A percentile compares a stretch with the other conserved stretches of the same genome.
Evolutionary conservation across 2,113 vertebrate species (phyloP).

Genomic region (Chaetura pelagica): DNA sequence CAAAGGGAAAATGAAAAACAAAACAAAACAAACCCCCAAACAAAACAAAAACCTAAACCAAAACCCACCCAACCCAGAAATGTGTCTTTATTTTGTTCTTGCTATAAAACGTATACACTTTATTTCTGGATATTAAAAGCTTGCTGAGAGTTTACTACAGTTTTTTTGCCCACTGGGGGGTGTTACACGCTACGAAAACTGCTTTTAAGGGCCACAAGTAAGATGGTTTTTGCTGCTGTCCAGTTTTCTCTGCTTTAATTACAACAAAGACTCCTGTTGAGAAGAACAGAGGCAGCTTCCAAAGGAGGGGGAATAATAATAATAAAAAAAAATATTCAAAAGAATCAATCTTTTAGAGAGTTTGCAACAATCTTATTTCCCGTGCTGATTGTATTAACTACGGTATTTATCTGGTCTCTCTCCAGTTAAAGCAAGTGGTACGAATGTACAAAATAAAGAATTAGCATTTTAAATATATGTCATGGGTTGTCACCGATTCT

Average conservation of each 20-base stretch:
- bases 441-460: not conserved
- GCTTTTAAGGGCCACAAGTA: slow-evolving; percentile 78
- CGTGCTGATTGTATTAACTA: slow-evolving; percentile 48
- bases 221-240: slow-evolving; percentile 76
- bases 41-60: not conserved
- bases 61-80: not conserved
- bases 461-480: slow-evolving; percentile 19
- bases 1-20: not conserved
- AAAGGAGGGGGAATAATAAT: slow-evolving; percentile 17
- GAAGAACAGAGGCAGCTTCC: slow-evolving; percentile 72
- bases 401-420: slow-evolving; percentile 44
- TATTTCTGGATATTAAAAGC: slow-evolving; percentile 72
- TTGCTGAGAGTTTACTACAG: slow-evolving; percentile 82
- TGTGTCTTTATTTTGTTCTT: not conserved
- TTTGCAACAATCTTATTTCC: slow-evolving; percentile 51
- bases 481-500: slow-evolving; percentile 16
- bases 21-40: no score
- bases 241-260: slow-evolving; percentile 85
- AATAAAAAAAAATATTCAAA: not conserved
- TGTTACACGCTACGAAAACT: slow-evolving; percentile 90
- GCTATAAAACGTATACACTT: not conserved
- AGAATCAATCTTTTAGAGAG: slow-evolving; percentile 46
- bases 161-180: slow-evolving; percentile 97
- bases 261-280: slow-evolving; percentile 80
- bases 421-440: slow-evolving; percentile 17